phyloP scores from a whole-genome alignment of 2,113 vertebrate species.

The Burhinus bistriatus region DNA sequence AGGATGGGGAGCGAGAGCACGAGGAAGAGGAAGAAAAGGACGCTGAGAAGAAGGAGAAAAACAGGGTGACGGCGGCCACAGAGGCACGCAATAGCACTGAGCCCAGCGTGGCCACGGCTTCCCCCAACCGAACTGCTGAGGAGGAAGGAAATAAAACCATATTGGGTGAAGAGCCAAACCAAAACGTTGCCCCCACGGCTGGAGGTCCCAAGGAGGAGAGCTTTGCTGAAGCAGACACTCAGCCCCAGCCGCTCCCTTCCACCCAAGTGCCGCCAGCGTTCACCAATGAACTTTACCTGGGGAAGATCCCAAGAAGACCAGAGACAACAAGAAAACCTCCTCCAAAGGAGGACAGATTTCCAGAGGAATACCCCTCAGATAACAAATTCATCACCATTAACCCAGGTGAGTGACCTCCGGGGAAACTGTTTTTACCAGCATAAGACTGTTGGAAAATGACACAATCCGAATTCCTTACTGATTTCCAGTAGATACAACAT shows the following conservation, averaged over 20 bases:
- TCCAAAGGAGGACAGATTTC: slow-evolving; percentile 58
- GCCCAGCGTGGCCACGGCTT: not conserved
- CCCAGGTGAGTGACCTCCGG: slow-evolving; percentile 76
- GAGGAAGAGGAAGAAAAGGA: slow-evolving; percentile 83
- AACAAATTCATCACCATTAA: slow-evolving; percentile 84
- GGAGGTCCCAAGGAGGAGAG: slow-evolving; percentile 17
- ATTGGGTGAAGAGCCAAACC: slow-evolving; percentile 46
- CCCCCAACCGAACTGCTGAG: slow-evolving; percentile 69
- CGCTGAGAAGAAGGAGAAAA: slow-evolving; percentile 78
- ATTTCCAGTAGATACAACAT: not conserved
- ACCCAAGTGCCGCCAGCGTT: slow-evolving; percentile 78
- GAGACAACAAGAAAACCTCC: slow-evolving; percentile 54
- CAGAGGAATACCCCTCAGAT: slow-evolving; percentile 66
- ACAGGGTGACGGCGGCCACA: not conserved
- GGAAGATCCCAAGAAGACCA: slow-evolving; percentile 60
- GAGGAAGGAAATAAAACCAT: slow-evolving; percentile 74
- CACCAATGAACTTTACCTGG: slow-evolving; percentile 69
- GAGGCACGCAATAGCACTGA: slow-evolving; percentile 10
- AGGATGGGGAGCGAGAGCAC: slow-evolving; percentile 79
- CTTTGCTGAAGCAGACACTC: not conserved
- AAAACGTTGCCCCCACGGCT: slow-evolving; percentile 38
- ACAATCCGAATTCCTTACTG: not conserved
- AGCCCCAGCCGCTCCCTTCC: slow-evolving; percentile 54
- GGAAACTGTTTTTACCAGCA: not conserved
- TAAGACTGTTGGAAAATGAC: not conserved